phyloP scores from a whole-genome alignment of 2,888 invertebrate species.

The Clunio marinus region DNA sequence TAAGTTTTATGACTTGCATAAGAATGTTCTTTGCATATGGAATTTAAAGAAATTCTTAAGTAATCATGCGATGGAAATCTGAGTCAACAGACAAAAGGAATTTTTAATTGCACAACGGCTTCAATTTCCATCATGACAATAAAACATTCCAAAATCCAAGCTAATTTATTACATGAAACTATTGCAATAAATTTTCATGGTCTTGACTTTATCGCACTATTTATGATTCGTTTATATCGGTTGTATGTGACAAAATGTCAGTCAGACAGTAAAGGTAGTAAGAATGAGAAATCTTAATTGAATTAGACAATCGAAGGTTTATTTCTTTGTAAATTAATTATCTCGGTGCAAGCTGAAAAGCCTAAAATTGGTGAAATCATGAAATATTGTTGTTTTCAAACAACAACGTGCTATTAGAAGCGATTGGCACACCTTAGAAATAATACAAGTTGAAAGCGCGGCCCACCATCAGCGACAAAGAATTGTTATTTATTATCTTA shows the following conservation, averaged over 20 bases:
- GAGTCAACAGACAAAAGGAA: neutral
- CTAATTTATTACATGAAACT: neutral
- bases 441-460: neutral
- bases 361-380: neutral
- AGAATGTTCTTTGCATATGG: constrained; percentile 8
- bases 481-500: neutral
- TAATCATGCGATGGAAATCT: neutral
- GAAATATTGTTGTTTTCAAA: neutral
- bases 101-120: neutral
- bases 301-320: constrained; percentile 22
- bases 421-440: neutral
- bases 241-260: neutral
- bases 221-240: constrained; percentile 12
- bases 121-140: neutral
- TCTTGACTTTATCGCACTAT: constrained; percentile 23
- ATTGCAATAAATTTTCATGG: constrained; percentile 9
- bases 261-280: neutral
- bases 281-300: constrained; percentile 26
- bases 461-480: neutral
- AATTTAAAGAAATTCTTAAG: neutral
- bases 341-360: neutral
- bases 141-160: neutral
- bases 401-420: neutral
- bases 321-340: constrained; percentile 14
- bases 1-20: neutral